Base-by-base conservation (phyloP, 2,797 vertebrate species). In the Agapornis canus region DNA sequence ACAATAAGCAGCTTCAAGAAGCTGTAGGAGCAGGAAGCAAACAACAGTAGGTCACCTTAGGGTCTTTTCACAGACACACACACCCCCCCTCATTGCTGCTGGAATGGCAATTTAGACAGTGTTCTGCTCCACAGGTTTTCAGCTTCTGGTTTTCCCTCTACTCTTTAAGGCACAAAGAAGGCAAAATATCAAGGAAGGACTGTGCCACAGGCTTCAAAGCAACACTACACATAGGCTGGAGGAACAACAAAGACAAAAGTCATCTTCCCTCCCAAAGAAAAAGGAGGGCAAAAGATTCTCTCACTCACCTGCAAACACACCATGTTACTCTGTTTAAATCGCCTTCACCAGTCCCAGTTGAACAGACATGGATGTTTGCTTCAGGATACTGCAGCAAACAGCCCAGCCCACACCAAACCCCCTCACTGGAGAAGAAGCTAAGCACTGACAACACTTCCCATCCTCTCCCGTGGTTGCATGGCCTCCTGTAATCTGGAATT, bases 51-150 rank as follows among this genome's bases (percentile, higher is more conserved):
- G 86, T 89, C 89, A 95, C 86, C 81, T 52, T 22, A 19, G 68
- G 75, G 86, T 13, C 40, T 49, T 63, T 71, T 42, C 43, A 57
- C 13, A 35, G 21, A 22, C 45, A 47, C 45, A 47, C 43, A 45
- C 21, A 45, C 31, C 20, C 51, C 16, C 18, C 61, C 35, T 79
- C 45, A 70, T 0, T 84, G 35, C 80, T 59, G 57, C 81, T 19
- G 66, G 49, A 86, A 72, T 25, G 6, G 48, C 80, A 86, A 89
- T 86, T 84, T 63, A 87, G 56, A 84, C 25, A 85, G 82, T 3
- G 66, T n/a, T 61, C 63, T 69, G 83, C 86, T 92, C 89, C 86
- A 89, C 66, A 82, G 20, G 27, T 89, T 94, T 79, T 43, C 73
- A 75, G 51, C 47, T 70, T 51, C 92, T 69, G 40, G 21, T 45